These are phyloP conservation scores for Drosophila kohkoa DNA, from an alignment of 1,140 invertebrate species.

Conservation along the genomic window DNA sequence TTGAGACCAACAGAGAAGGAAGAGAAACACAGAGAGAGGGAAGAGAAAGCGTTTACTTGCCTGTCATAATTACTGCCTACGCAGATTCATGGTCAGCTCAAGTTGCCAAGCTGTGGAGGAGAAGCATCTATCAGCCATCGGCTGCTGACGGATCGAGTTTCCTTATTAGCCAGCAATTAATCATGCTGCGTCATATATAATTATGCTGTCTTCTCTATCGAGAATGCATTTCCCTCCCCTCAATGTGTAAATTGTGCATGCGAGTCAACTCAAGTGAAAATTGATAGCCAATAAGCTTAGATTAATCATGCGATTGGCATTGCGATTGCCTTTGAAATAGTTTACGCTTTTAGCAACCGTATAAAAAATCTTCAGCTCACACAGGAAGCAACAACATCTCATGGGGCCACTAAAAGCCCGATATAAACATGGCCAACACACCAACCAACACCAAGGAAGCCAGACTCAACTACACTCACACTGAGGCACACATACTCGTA, in stretches of 20 bases:
- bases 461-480: constrained; percentile 32
- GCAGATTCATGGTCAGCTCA: constrained; percentile 45
- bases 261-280: constrained; percentile 49
- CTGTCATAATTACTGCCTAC: constrained; percentile 71
- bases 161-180: constrained; percentile 73
- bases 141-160: constrained; percentile 63
- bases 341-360: constrained; percentile 55
- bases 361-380: constrained; percentile 10
- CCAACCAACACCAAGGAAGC: constrained; percentile 46
- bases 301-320: constrained; percentile 70
- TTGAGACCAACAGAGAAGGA: constrained; percentile 38
- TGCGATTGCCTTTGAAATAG: constrained; percentile 61
- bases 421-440: constrained; percentile 68
- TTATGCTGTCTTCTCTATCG: constrained; percentile 61
- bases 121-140: background rate
- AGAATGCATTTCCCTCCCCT: constrained; percentile 61
- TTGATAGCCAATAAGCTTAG: constrained; percentile 71
- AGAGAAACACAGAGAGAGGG: background rate
- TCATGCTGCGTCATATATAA: constrained; percentile 63
- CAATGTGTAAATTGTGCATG: constrained; percentile 67
- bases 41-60: constrained; percentile 34
- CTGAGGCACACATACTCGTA: constrained; percentile 20
- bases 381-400: constrained; percentile 43
- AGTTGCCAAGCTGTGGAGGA: constrained; percentile 33
- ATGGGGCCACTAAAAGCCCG: constrained; percentile 74